Conservation (phyloP, 2,797 vertebrate species). For the Falco berigora region DNA sequence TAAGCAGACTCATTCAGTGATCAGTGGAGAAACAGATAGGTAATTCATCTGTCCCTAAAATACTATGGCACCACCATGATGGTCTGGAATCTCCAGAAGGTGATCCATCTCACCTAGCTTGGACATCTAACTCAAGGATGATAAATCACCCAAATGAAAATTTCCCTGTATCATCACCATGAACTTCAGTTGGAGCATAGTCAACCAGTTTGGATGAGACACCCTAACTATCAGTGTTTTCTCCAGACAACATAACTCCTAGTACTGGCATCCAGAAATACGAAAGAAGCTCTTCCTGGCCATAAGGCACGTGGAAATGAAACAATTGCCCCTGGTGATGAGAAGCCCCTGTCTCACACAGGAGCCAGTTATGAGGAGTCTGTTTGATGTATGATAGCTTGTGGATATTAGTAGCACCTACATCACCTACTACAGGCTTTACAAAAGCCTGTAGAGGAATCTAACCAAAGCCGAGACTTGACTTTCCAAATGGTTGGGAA, state of each 20-base stretch:
- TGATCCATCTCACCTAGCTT: background rate
- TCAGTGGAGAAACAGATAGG: background rate
- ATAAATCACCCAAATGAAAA: background rate
- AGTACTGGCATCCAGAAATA: background rate
- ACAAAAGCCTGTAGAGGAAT: background rate
- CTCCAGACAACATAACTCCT: background rate
- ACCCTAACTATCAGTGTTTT: background rate
- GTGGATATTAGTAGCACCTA: background rate
- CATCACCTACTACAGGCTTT: background rate
- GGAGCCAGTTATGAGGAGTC: background rate
- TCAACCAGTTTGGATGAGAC: background rate
- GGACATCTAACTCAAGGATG: background rate
- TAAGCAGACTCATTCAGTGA: background rate
- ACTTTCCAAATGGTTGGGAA: background rate
- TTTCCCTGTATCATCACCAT: background rate
- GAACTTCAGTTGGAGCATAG: background rate
- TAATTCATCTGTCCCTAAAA: background rate
- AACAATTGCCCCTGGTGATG: background rate
- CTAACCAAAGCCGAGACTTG: background rate
- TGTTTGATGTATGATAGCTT: background rate
- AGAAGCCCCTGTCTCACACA: background rate
- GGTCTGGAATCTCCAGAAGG: background rate
- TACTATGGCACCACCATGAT: background rate
- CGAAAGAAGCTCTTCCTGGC: background rate
- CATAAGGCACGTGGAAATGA: background rate